phyloP scores from a whole-genome alignment of 2,113 vertebrate species.

The Alectura lathami region DNA sequence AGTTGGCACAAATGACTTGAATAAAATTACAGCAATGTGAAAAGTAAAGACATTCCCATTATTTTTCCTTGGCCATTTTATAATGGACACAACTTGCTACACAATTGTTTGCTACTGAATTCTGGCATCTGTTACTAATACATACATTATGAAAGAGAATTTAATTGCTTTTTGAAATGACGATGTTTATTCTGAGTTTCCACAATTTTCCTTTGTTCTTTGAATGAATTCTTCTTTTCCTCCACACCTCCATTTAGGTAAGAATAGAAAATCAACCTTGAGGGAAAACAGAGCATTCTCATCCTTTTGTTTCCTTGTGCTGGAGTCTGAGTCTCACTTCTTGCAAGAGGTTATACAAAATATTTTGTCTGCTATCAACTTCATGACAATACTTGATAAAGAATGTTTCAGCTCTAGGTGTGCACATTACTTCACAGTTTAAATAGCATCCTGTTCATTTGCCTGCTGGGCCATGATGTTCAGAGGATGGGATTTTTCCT shows the following conservation, averaged over 20 bases:
- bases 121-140: background rate
- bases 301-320: background rate
- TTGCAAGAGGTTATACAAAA: background rate
- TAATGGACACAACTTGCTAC: background rate
- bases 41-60: background rate
- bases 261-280: background rate
- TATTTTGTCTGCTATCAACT: background rate
- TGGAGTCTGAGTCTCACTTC: background rate
- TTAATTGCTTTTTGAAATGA: background rate
- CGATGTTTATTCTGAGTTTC: background rate
- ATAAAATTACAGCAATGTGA: background rate
- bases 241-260: background rate
- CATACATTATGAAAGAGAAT: background rate
- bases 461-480: background rate
- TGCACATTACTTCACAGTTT: background rate
- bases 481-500: background rate
- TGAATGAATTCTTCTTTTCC: background rate
- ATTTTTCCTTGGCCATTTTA: background rate
- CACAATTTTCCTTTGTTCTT: background rate
- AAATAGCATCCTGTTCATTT: slow-evolving; percentile 5
- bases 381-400: background rate
- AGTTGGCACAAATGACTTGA: background rate
- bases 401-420: background rate
- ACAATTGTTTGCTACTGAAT: background rate
- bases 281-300: background rate